These are phyloP conservation scores for Enteromius fasciolatus DNA, from an alignment of 2,797 vertebrate genomes.

Conservation along the genomic window DNA sequence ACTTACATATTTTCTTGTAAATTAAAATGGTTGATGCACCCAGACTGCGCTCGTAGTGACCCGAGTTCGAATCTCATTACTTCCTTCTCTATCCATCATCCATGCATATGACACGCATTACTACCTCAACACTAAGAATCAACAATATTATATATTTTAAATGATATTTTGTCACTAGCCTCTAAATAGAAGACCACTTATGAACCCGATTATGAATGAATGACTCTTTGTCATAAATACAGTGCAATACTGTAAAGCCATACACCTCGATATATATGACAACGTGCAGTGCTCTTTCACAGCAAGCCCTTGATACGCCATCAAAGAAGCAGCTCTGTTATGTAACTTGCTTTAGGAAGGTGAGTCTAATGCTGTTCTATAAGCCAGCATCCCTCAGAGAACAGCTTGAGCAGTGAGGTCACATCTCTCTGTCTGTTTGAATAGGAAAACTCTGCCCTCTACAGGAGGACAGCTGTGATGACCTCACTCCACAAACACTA, in stretches of 20 bases:
- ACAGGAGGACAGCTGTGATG: conserved; percentile 69
- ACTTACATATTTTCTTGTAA: no score
- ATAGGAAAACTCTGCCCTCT: conserved; percentile 84
- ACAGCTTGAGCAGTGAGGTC: conserved; percentile 62
- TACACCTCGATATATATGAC: conserved; percentile 19
- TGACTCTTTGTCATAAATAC: neutral
- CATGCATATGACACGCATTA: neutral
- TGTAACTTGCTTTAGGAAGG: conserved; percentile 46
- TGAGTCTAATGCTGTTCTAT: conserved; percentile 38
- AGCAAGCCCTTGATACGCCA: conserved; percentile 6
- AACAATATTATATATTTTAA: neutral
- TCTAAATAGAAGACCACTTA: neutral
- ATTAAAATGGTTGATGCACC: no score
- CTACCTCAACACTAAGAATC: neutral
- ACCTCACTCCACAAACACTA: neutral
- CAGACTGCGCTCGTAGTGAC: no score
- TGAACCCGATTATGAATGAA: neutral
- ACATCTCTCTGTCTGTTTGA: conserved; percentile 57
- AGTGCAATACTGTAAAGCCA: neutral
- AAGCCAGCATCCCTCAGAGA: conserved; percentile 37
- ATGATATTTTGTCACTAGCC: neutral
- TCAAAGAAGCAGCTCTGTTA: conserved; percentile 27
- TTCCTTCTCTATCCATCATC: neutral
- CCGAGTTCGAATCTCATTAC: no score
- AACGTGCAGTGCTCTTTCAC: conserved; percentile 31